Evolutionary conservation across 2,888 invertebrate species (phyloP), one percentile per base, ranked within the genome.

Genomic region (Tachina fera): DNA sequence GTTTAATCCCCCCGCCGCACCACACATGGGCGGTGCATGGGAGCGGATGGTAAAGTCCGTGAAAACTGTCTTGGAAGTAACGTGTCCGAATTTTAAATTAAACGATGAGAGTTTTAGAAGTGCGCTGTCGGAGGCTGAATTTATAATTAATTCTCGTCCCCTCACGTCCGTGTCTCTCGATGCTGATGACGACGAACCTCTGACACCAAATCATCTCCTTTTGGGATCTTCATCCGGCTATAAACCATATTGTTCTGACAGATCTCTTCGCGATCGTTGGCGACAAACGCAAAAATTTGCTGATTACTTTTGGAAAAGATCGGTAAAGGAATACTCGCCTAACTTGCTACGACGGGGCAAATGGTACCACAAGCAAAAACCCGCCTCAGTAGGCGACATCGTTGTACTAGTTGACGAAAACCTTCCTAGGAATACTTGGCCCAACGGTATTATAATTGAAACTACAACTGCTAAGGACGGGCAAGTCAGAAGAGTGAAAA

Each of bases 121-220:
- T 19, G 78, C 83, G 0, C 13, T 86, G 9, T 63, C 19, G 41
- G 84, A 87, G 68, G 85, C 71, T 1, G 86, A 88, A 58, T 87
- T 88, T 16, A 74, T 31, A 31, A 31, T 31, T 5, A 31, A 31
- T 31, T 31, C 31, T 31, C 31, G 31, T 31, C 31, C 78, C 11
- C 65, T 86, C 13, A 84, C 78, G 9, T 80, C 76, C 16, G 84
- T 79, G 0, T 75, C 65, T 9, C 11, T 84, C 13, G 72, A 81
- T 1, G 43, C 83, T 1, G 51, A 72, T 1, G 84, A 87, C n/a
- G 86, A 87, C 22, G 87, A 87, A 10, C 84, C 87, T 10, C 45
- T 88, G 10, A 88, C 87, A 10, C 87, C 83, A 16, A 87, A 87
- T 39, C 87, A 87, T 76, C 39, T 87, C 14, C 58, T 84, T 2